phyloP scores from a whole-genome alignment of 2,797 vertebrate genomes.

The Dendrocincla fuliginosa region DNA sequence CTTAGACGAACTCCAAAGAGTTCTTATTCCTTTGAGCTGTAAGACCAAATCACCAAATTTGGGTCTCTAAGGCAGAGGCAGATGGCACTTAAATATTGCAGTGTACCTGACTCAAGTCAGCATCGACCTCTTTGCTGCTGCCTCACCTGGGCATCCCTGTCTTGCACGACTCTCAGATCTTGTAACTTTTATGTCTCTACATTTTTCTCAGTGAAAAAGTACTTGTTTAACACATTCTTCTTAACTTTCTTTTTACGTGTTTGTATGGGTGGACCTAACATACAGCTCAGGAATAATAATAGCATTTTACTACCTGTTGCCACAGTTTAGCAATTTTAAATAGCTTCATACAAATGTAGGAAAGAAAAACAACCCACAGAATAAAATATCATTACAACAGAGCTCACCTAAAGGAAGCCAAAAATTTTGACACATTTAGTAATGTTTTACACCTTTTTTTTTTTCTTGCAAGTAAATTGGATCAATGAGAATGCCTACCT shows the following conservation, averaged over 20 bases:
- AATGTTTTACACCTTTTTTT: not conserved
- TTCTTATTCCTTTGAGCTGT: not conserved
- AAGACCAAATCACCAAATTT: not conserved
- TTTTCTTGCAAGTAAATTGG: not conserved
- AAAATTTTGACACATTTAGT: not conserved
- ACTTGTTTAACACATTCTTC: not conserved
- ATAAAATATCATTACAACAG: not conserved
- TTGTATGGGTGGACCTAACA: not conserved
- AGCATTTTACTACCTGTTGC: not conserved
- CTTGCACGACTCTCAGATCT: accelerated
- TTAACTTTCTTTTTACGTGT: not conserved
- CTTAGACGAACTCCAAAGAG: not conserved
- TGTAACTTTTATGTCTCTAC: not conserved
- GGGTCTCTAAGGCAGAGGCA: not conserved
- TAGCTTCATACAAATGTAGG: not conserved
- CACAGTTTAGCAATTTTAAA: not conserved
- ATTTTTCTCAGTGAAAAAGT: not conserved
- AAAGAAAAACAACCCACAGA: accelerated
- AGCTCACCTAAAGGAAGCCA: not conserved
- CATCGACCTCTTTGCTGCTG: accelerated
- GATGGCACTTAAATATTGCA: not conserved
- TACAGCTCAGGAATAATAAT: not conserved
- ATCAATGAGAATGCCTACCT: not conserved
- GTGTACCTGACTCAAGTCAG: not conserved
- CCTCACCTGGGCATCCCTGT: not conserved